Evolutionary conservation across 2,888 invertebrate genomes (phyloP), one percentile per base, ranked within the genome.

Genomic region (Villa cingulata): DNA sequence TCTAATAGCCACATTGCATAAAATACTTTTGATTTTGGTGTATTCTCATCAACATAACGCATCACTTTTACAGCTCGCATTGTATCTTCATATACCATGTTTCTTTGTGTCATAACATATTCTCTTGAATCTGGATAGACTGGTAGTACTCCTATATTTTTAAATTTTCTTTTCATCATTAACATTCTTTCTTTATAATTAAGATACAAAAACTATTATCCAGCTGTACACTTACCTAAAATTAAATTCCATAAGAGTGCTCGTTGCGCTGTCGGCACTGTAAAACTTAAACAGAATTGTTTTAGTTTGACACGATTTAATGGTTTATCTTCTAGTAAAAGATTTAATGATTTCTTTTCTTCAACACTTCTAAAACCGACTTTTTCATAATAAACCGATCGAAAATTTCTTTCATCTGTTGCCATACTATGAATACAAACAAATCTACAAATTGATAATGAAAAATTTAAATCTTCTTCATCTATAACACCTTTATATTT

Each of bases 321-420:
- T 15, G 81, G 83, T 59, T 83, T 85, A 55, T 92, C 91, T 61
- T 89, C 88, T 58, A 92, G 71, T 14, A 92, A 70, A 59, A 89
- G 88, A 71, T 92, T 89, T 38, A 92, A 70, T 0, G 89, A 89
- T 70, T 87, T 89, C 65, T 88, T 90, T 61, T 88, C 88, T 68
- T 91, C 91, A 0, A 91, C 87, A 56, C 86, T 86, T 54, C 86
- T 78, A 67, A 89, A 90, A 36, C 91, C 91, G 14, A 91, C 88
- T 71, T 86, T 86, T 67, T 86, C 86, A 58, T 86, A 86, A 61
- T 86, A 86, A 3, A 83, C 80, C 1, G 85, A 86, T 34, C 86
- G 78, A 66, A 86, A 86, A 69, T 86, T 86, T 54, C 86, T 72
- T 63, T 85, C 83, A 60, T 86, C 86, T 15, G 77, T 72, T 66